These are phyloP conservation scores for Neofelis nebulosa DNA, from an alignment of 2,113 vertebrate genomes.

Conservation along the genomic window DNA sequence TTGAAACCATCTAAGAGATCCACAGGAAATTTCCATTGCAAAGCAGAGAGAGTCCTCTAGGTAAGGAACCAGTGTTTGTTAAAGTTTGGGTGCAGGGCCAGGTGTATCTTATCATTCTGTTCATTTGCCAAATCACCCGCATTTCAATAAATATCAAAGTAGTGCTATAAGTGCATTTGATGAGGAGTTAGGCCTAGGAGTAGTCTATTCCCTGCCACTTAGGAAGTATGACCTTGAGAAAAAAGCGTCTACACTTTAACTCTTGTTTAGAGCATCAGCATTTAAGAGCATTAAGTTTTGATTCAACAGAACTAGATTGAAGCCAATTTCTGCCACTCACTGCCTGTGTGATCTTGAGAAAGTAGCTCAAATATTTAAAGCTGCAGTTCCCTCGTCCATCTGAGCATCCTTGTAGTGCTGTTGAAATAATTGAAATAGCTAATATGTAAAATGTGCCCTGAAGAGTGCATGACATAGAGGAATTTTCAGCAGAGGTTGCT, in stretches of 20 bases:
- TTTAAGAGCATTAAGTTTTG: background rate
- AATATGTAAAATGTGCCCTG: background rate
- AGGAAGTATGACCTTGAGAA: background rate
- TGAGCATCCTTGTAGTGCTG: background rate
- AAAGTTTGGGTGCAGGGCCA: background rate
- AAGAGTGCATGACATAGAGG: background rate
- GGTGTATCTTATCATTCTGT: background rate
- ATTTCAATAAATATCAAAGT: constrained; percentile 42
- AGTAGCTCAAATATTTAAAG: background rate
- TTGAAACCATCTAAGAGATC: background rate
- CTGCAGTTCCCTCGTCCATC: background rate
- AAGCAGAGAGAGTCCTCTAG: background rate
- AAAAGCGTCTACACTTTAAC: background rate
- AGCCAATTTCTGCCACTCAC: background rate
- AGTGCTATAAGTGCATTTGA: background rate
- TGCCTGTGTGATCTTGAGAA: constrained; percentile 23
- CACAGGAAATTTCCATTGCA: background rate
- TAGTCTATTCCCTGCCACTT: background rate
- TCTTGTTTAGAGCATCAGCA: background rate
- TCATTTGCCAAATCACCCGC: background rate
- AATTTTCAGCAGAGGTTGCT: background rate
- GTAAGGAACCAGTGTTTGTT: background rate
- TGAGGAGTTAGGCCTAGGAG: background rate
- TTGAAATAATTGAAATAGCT: constrained; percentile 20
- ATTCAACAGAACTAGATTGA: background rate